Conservation (phyloP, 2,888 invertebrate species). For the Ypsolopha scabrella region DNA sequence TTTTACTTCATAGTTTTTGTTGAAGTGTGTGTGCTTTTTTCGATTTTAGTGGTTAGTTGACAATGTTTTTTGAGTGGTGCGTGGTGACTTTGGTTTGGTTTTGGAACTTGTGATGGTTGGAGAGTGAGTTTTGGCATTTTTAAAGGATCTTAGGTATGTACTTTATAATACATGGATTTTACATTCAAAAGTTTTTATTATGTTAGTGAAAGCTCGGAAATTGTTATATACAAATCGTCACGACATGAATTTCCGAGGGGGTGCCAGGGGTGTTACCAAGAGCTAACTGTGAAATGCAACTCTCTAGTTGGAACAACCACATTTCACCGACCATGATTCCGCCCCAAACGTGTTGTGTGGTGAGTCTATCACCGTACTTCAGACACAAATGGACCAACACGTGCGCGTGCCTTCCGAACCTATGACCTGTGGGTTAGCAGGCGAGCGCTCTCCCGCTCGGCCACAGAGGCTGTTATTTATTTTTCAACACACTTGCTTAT, state of each 20-base stretch:
- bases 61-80: slow-evolving; percentile 11
- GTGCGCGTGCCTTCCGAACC: too few species aligned
- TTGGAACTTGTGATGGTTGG: slow-evolving; percentile 9
- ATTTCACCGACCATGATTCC: too few species aligned
- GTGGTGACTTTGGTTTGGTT: slow-evolving; percentile 4
- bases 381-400: too few species aligned
- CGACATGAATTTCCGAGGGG: too few species aligned
- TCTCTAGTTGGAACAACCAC: not conserved
- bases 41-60: slow-evolving; percentile 7
- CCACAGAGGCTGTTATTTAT: too few species aligned
- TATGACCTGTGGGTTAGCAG: too few species aligned
- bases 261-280: too few species aligned
- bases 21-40: not conserved
- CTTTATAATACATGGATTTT: not conserved
- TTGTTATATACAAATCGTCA: not conserved
- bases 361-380: too few species aligned
- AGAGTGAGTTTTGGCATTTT: slow-evolving; percentile 8
- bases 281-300: not conserved
- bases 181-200: not conserved
- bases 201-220: not conserved
- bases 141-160: not conserved
- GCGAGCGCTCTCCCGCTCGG: too few species aligned
- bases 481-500: too few species aligned
- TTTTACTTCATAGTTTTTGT: not conserved
- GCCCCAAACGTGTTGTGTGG: too few species aligned